Base-by-base conservation (phyloP, 2,797 vertebrate species). In the Trichosurus vulpecula region DNA sequence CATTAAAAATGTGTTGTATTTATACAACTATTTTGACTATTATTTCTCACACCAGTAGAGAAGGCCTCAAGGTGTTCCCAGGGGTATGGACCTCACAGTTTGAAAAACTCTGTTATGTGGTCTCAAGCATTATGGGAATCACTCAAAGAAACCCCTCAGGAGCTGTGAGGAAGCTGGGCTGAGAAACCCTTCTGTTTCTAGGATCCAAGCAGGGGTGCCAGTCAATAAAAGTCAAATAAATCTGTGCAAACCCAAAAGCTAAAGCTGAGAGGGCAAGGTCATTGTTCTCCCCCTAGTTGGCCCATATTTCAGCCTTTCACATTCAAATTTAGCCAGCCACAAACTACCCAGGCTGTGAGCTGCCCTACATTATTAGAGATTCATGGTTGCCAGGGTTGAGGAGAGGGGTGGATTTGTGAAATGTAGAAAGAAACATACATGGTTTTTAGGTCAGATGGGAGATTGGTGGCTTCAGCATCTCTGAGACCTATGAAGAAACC, bases 401-500 rank as follows among this genome's bases (percentile, higher is more conserved):
- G 47, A 87, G 31, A 87, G 22, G 41, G 41, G 74, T 27, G 16
- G 16, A 74, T 41, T 51, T 87, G 74, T 87, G 27, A 47, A 87
- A 87, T 87, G 41, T 87, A 87, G 74, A 47, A 51, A 51, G 25
- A 87, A 10, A 87, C 22, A 87, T 87, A 25, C 13, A 87, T 27
- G 74, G 19, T 51, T 87, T 87, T 47, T 87, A 87, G 41, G 41
- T 51, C 74, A 27, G 91, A 91, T 9, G 96, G 66, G 95, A 66
- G 47, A 25, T 87, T 41, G 47, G 54, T 94, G 66, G n/a, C 9
- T 6, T 29, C 54, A 54, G 92, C 57, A 35, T 35, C 52, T 56
- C 95, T 74, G 57, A 92, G 47, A 91, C 54, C 47, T 47, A 47
- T 90, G 89, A 66, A 56, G 52, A 94, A 96, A 54, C 14, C 92